Evolutionary conservation across 1,140 invertebrate genomes (phyloP), one percentile per base, ranked within the genome.

Genomic region (Batillaria attramentaria): DNA sequence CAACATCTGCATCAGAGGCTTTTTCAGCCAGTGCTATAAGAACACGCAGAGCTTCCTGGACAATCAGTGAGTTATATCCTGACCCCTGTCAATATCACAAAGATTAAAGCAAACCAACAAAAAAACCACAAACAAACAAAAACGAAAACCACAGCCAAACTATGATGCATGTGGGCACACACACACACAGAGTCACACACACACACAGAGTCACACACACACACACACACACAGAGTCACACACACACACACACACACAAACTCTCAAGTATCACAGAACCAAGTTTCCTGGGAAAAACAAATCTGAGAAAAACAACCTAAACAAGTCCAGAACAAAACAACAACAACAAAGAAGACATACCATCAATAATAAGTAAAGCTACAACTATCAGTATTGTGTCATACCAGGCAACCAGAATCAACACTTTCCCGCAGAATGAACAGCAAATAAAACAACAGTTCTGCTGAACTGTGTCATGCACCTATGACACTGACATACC

Each of bases 41-140:
- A 37, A 70, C 68, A 60, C 41, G 33, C 28, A 78, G 39, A 5
- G 65, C 66, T 70, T 42, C 50, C n/a, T 70, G 39, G 18, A 78
- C 77, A 37, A 78, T 50, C 39, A n/a, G 39, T 3, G 24, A 35
- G 24, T 78, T 78, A 43, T 54, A 78, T 24, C 43, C 50, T 37
- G 77, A 70, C 13, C 46, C 72, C 77, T 78, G 77, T 5, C 41
- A 72, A 24, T 37, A 3, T 24, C 20, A n/a, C 20, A 72, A 72
- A 42, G 13, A 72, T 35, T 41, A 42, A 42, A 33, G 5, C 31
- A 31, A 31, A 35, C 24, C 33, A 28, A 69, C 31, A 24, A 2
- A 20, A 37, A 37, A 8, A 69, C 31, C 66, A 35, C 66, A 8
- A 24, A 24, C 62, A 28, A 10, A 18, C 8, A 13, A 33, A 43